Evolutionary conservation across 1,140 invertebrate genomes (phyloP).

Genomic region (Brachystomella parvula): DNA sequence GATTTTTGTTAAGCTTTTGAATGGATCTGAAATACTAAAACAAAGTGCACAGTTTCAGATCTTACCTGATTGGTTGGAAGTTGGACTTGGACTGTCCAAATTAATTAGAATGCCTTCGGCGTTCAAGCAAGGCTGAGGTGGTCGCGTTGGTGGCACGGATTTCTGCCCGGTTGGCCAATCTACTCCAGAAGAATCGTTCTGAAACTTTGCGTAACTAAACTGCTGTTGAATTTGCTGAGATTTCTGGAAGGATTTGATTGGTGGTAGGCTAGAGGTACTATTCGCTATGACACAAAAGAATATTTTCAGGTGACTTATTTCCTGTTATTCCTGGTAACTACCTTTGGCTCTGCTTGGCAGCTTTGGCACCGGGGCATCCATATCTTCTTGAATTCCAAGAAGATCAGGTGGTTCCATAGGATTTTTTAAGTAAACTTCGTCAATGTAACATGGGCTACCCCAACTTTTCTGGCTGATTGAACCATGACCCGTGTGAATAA

Average conservation of each 20-base stretch:
- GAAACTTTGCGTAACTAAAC: conserved; percentile 46
- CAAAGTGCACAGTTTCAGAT: background rate
- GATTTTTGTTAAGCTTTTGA: background rate
- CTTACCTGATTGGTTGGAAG: background rate
- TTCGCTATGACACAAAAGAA: background rate
- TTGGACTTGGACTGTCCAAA: conserved; percentile 18
- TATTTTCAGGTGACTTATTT: background rate
- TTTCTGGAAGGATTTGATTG: conserved; percentile 35
- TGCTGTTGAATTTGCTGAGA: conserved; percentile 40
- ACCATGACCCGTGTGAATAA: conserved; percentile 73
- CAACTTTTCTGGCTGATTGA: conserved; percentile 69
- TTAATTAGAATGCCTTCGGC: conserved; percentile 32
- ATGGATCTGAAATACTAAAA: background rate
- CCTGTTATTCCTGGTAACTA: conserved; percentile 24
- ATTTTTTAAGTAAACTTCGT: conserved; percentile 70
- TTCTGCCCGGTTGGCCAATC: conserved; percentile 26
- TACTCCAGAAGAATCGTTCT: conserved; percentile 43
- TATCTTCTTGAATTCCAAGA: conserved; percentile 47
- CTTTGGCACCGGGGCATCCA: conserved; percentile 36
- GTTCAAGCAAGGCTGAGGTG: background rate
- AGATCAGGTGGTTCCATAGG: conserved; percentile 75
- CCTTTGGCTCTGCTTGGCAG: conserved; percentile 41
- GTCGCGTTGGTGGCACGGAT: background rate
- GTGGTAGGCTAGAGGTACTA: conserved; percentile 1
- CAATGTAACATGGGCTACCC: conserved; percentile 74